Conservation (phyloP, 2,888 invertebrate species). For the Abrostola triplasia region DNA sequence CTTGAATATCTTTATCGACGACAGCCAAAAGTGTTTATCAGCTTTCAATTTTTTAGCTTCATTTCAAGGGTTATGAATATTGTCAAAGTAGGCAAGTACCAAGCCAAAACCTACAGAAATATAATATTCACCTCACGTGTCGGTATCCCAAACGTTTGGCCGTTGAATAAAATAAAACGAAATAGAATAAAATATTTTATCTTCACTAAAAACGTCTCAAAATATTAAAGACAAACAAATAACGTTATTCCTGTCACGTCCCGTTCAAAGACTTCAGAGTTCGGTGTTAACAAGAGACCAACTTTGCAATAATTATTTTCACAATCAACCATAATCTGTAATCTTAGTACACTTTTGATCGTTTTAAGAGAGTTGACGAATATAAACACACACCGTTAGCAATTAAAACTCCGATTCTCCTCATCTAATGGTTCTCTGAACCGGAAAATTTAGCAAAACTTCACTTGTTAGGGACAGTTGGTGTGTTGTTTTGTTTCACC, state of each 20-base stretch:
- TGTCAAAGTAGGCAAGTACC: not conserved
- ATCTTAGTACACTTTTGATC: not conserved
- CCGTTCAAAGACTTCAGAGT: slow-evolving; percentile 29
- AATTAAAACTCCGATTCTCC: slow-evolving; percentile 24
- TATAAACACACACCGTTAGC: slow-evolving; percentile 12
- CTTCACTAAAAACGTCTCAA: not conserved
- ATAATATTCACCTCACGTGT: not conserved
- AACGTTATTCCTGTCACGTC: slow-evolving; percentile 25
- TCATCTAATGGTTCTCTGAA: slow-evolving; percentile 40
- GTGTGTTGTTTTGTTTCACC: slow-evolving; percentile 41
- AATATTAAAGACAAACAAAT: not conserved
- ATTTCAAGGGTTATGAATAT: not conserved
- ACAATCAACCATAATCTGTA: not conserved
- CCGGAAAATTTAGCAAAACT: slow-evolving; percentile 43
- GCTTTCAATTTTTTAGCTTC: not conserved
- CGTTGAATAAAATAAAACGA: slow-evolving; percentile 1
- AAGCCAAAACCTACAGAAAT: not conserved
- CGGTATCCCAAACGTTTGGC: not conserved
- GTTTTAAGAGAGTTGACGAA: not conserved
- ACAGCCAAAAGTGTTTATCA: no score
- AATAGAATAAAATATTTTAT: not conserved
- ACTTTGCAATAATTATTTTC: slow-evolving; percentile 25
- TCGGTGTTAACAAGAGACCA: slow-evolving; percentile 14
- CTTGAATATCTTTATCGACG: no score
- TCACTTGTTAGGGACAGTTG: slow-evolving; percentile 57